Conservation (phyloP, 37 sponge, comb jelly and placozoan genomes). For the Eunapius fragilis region DNA sequence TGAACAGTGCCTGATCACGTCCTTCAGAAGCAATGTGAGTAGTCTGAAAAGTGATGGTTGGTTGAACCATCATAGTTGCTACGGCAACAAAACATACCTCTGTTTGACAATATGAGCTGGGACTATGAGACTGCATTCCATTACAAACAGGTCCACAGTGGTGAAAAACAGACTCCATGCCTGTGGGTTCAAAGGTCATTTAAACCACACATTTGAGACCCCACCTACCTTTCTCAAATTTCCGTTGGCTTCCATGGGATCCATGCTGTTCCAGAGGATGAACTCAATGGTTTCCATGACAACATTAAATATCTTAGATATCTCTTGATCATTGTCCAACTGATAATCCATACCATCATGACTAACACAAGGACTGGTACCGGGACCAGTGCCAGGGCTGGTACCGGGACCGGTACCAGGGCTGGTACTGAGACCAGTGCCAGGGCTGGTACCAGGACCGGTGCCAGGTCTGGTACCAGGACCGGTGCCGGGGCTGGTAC, state of each 20-base stretch:
- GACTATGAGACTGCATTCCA: conserved; percentile 17
- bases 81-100: conserved; percentile 10
- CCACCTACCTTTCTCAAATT: no score
- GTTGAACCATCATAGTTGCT: not conserved
- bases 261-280: conserved; percentile 37
- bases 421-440: no score
- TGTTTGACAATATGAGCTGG: conserved; percentile 54
- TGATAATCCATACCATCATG: no score
- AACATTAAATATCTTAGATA: conserved; percentile 17
- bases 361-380: no score
- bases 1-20: not conserved
- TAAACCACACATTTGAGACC: no score
- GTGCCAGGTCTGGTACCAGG: no score
- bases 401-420: no score
- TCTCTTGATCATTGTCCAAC: not conserved
- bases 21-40: not conserved
- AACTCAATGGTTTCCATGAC: conserved; percentile 42
- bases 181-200: not conserved
- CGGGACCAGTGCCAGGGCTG: no score
- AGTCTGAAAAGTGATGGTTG: no score
- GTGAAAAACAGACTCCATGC: conserved; percentile 62
- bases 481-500: no score
- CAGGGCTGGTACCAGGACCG: no score
- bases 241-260: not conserved
- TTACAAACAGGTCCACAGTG: conserved; percentile 50